A percentile compares a stretch with the other conserved stretches of the same genome.
Conservation (phyloP, 1,140 invertebrate genomes). For the Papilio dardanus region DNA sequence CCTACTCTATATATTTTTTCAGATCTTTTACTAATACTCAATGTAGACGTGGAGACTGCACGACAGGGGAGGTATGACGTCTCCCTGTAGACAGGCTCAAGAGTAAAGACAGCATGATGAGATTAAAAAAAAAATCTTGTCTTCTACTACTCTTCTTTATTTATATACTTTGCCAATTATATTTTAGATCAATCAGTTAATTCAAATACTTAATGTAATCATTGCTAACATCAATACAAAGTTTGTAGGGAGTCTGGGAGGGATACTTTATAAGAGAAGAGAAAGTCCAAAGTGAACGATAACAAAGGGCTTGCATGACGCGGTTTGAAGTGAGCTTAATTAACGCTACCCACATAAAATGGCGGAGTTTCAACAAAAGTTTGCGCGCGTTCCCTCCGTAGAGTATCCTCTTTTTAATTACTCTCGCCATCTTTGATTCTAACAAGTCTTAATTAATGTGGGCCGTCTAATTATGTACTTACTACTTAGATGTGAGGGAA, state of each 20-base stretch:
- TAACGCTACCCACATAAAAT: background rate
- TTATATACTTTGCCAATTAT: too few species aligned
- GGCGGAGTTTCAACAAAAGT: background rate
- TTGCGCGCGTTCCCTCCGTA: background rate
- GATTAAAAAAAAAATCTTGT: background rate
- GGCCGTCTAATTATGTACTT: background rate
- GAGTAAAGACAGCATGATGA: background rate
- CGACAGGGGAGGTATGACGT: background rate
- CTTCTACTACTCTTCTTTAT: too few species aligned
- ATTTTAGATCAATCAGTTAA: background rate
- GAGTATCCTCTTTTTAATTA: constrained; percentile 10
- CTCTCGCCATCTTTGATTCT: background rate
- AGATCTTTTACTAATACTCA: constrained; percentile 6
- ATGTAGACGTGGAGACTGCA: background rate
- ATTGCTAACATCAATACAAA: background rate
- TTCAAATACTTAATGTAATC: background rate
- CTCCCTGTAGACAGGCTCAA: too few species aligned
- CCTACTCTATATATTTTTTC: constrained; percentile 2
- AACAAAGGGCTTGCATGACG: background rate
- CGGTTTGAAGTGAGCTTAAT: constrained; percentile 10
- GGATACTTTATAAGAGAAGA: background rate
- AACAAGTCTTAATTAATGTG: background rate
- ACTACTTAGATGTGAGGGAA: background rate
- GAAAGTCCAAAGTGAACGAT: background rate
- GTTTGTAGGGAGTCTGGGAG: background rate